Conservation (phyloP, 2,113 vertebrate genomes). For the Erinaceus europaeus region DNA sequence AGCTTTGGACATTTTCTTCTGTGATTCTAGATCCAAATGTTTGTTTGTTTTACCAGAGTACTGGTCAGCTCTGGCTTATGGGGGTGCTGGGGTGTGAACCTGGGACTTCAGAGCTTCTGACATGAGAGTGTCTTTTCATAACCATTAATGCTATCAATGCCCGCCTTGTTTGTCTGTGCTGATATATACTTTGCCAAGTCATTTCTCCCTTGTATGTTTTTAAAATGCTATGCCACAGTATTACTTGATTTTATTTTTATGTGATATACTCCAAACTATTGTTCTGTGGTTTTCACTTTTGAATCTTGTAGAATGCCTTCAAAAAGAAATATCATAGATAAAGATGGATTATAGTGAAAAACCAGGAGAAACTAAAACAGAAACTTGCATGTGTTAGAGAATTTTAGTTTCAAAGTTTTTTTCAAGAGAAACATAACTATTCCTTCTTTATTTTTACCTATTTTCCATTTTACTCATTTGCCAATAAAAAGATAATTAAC, state of each 20-base stretch:
- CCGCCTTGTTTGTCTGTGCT: too few relatives aligned
- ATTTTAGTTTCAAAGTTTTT: constrained; percentile 25
- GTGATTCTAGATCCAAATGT: neutral
- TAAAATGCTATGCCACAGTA: neutral
- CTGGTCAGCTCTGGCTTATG: neutral
- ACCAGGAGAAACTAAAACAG: neutral
- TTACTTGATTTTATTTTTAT: constrained; percentile 6
- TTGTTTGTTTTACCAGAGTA: too few relatives aligned
- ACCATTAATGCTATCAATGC: too few relatives aligned
- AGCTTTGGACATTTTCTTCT: constrained; percentile 16
- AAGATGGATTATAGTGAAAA: neutral
- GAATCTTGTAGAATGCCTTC: neutral
- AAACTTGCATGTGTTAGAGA: neutral
- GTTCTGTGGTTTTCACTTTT: neutral
- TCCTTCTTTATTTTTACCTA: constrained; percentile 11
- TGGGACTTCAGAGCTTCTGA: too few relatives aligned
- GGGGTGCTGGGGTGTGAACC: too few relatives aligned
- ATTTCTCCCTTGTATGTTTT: constrained; percentile 29
- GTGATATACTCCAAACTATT: neutral
- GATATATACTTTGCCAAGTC: neutral
- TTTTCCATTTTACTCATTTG: constrained; percentile 15
- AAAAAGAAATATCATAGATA: neutral
- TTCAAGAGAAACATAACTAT: neutral
- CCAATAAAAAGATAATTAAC: constrained; percentile 42
- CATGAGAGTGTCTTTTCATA: too few relatives aligned